Evolutionary conservation across 2,888 invertebrate genomes (phyloP), one percentile per base, ranked within the genome.

Genomic region (Drosophila bunnanda): DNA sequence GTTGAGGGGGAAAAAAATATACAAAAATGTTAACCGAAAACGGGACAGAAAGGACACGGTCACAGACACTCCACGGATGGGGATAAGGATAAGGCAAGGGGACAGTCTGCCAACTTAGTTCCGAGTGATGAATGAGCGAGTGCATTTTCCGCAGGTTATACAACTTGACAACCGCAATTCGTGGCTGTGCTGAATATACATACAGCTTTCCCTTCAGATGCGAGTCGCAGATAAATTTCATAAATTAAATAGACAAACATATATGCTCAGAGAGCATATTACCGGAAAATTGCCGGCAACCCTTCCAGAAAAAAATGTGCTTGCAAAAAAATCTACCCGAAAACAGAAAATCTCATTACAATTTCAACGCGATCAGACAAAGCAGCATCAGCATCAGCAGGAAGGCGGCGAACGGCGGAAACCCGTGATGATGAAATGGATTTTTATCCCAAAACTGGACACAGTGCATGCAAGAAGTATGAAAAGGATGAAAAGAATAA

Each of bases 361-460:
- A 90, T 90, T 91, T 89, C 90, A 91, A 84, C 90, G 85, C 90
- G 88, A 79, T 87, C 82, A 82, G 78, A 85, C 83, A 89, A 85
- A 89, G 83, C 83, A 57, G 74, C 58, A 58, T 55, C 25, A 71
- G 55, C 52, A 61, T 4, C 39, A 39, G 17, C 38, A 38, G 39
- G 58, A 61, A 48, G 61, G 46, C 30, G 60, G 75, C 82, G 80
- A 82, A 77, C 17, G 57, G 72, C 88, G 86, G 82, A 88, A 85
- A 75, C 86, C 88, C 86, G 25, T 67, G 80, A 62, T 85, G 89
- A 85, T 88, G 89, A 89, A 85, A 88, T 86, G 89, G 82, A 90
- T 80, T 90, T 90, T 82, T 82, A 89, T 90, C 88, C 91, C 77
- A 89, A 89, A 85, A 89, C 86, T 79, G 90, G 90, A 91, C 88